Evolutionary conservation across 2,797 vertebrate species (phyloP).

Genomic region (Neosilurus hyrtlii): DNA sequence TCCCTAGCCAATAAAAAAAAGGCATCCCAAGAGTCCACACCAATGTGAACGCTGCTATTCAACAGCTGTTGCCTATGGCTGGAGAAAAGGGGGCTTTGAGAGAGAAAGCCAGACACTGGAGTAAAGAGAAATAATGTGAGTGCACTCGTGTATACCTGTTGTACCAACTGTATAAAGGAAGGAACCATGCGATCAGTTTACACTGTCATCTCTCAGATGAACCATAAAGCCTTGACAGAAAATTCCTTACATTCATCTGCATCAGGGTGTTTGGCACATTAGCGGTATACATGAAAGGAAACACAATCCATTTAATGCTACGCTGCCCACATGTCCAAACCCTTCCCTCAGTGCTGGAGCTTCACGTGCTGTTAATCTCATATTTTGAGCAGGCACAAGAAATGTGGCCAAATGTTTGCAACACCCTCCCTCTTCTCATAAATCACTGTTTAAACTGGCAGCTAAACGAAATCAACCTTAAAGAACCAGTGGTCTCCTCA

Average conservation of each 20-base stretch:
- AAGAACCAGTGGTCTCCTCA: conserved; percentile 64
- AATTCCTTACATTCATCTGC: conserved; percentile 81
- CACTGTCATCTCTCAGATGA: conserved; percentile 73
- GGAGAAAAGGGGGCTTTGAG: conserved; percentile 36
- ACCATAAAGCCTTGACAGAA: conserved; percentile 77
- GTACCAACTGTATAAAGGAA: conserved; percentile 44
- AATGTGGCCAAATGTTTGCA: conserved; percentile 55
- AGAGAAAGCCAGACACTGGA: background rate
- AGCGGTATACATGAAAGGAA: conserved; percentile 78
- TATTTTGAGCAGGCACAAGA: conserved; percentile 72
- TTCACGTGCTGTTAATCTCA: conserved; percentile 75
- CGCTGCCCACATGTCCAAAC: conserved; percentile 75
- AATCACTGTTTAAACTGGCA: conserved; percentile 72
- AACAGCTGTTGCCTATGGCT: conserved; percentile 61
- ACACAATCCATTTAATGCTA: conserved; percentile 83
- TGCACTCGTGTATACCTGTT: background rate
- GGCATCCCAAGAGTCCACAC: conserved; percentile 62
- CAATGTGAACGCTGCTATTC: conserved; percentile 64
- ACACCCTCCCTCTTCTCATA: conserved; percentile 70
- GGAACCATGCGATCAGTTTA: conserved; percentile 64
- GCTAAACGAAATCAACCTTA: conserved; percentile 68
- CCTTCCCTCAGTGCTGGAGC: conserved; percentile 68
- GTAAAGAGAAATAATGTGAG: background rate
- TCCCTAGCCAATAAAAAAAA: conserved; percentile 75
- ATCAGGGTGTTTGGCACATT: conserved; percentile 74